Base-by-base conservation (phyloP, 1,140 invertebrate species). In the Hydropsyche tenuis region DNA sequence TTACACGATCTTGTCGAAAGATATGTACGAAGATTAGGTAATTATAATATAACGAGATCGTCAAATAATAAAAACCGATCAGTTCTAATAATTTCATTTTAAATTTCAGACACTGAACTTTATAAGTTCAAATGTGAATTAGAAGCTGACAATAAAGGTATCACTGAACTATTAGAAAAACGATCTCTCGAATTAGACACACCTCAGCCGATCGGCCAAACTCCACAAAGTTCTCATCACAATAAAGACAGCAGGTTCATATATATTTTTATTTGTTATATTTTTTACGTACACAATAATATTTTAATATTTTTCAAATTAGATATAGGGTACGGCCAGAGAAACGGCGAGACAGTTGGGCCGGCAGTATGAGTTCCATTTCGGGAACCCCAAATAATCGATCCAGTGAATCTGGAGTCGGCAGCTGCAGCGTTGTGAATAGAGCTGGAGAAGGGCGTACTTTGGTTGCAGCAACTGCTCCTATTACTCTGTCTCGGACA, bases 51-150 rank as follows among this genome's bases (percentile, higher is more conserved):
- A 1, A 2, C 30, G 16, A 30, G n/a, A 20, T 18, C 20, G 9
- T 43, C 1, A 16, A 42, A 37, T 37, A 30, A 43, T 65, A 1
- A 30, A n/a, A 65, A 46, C 20, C 12, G 9, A 9, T 37, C 3
- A 37, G 9, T 37, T 9, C 9, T 51, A 5, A 20, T 18, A 0
- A 2, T 43, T 18, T 22, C 7, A 16, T 18, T 18, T 37, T 23
- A 9, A 45, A 68, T 77, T 77, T 46, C 78, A 86, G 85, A 99
- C 81, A 94, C 94, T 81, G 97, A 99, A 82, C 82, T 98, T 37
- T 91, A 95, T 78, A 99, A 99, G 83, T 99, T 99, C 83, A 99
- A 99, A 86, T 96, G 97, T 89, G 97, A 99, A 85, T 81, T 99
- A 48, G 97, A 99, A 86, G 96, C 96, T 23, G 97, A 99, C 83